Percentiles rank a stretch among this genome's conserved stretches.
These are phyloP conservation scores for Procambarus virginalis DNA, from an alignment of 1,140 invertebrate species.

Conservation along the genomic window DNA sequence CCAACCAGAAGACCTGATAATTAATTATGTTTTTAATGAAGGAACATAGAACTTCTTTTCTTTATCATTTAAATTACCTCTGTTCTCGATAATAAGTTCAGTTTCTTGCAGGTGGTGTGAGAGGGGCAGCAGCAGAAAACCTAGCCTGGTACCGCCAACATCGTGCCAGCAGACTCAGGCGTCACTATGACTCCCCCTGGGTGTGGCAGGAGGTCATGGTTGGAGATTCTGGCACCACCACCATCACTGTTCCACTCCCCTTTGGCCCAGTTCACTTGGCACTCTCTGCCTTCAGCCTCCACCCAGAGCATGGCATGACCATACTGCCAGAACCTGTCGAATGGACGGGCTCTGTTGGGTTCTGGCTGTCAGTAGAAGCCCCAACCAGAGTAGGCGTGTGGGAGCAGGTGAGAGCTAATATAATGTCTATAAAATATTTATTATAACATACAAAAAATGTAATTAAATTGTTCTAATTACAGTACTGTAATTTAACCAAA, in stretches of 20 bases:
- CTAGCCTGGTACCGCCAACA: slow-evolving; percentile 41
- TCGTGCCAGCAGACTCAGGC: slow-evolving; percentile 37
- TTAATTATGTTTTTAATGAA: no score
- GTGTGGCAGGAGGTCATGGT: slow-evolving; percentile 64
- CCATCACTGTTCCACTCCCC: slow-evolving; percentile 75
- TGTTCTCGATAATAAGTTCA: not conserved
- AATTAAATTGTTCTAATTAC: no score
- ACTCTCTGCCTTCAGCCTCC: slow-evolving; percentile 92
- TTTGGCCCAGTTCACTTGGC: slow-evolving; percentile 91
- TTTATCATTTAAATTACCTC: not conserved
- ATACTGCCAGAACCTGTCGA: slow-evolving; percentile 83
- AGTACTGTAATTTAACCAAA: no score
- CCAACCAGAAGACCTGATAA: no score
- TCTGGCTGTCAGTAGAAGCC: slow-evolving; percentile 97
- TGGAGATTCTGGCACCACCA: slow-evolving; percentile 38
- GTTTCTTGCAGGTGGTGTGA: slow-evolving; percentile 5
- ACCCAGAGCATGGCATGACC: slow-evolving; percentile 88
- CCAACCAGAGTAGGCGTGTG: slow-evolving; percentile 80
- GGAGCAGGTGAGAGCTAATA: slow-evolving; percentile 83
- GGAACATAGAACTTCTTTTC: not conserved
- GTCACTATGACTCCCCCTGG: slow-evolving; percentile 59
- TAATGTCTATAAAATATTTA: no score
- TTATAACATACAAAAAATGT: no score
- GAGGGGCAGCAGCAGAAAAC: slow-evolving; percentile 2
- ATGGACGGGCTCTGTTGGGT: slow-evolving; percentile 89